phyloP scores from a whole-genome alignment of 2,113 vertebrate species.

The Lophura nycthemera region DNA sequence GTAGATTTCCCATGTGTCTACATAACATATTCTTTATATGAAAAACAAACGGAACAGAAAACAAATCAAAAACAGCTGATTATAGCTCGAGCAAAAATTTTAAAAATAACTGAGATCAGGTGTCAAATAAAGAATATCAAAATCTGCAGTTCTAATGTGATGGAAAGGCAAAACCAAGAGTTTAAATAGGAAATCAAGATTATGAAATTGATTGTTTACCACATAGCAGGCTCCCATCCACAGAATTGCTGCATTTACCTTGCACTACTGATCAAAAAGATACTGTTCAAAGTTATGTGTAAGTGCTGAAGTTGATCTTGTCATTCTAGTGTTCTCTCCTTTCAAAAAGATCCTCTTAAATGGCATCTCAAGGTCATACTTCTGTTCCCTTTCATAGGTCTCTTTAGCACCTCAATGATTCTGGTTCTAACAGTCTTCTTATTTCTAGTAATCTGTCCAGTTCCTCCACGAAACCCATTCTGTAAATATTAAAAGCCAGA shows the following conservation, averaged over 20 bases:
- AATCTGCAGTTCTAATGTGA: background rate
- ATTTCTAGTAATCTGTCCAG: background rate
- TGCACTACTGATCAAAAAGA: background rate
- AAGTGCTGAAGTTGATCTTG: background rate
- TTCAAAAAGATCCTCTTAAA: background rate
- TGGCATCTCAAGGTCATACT: background rate
- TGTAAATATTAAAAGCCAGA: background rate
- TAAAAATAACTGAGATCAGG: background rate
- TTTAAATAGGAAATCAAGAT: background rate
- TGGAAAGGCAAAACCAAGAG: background rate
- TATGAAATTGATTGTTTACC: background rate
- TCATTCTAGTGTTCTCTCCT: background rate
- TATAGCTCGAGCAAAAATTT: background rate
- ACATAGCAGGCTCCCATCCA: background rate
- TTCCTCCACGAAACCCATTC: background rate
- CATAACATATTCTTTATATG: background rate
- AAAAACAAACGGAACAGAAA: background rate
- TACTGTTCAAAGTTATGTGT: background rate
- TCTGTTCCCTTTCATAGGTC: background rate
- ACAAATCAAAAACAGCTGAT: background rate
- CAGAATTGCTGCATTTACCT: background rate
- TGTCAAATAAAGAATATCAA: background rate
- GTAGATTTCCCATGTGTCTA: slow-evolving; percentile 3
- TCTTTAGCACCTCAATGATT: background rate
- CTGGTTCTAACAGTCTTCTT: background rate